A percentile compares a stretch with the other conserved stretches of the same genome.
phyloP scores from a whole-genome alignment of 2,113 vertebrate genomes.

The Chloebia gouldiae region DNA sequence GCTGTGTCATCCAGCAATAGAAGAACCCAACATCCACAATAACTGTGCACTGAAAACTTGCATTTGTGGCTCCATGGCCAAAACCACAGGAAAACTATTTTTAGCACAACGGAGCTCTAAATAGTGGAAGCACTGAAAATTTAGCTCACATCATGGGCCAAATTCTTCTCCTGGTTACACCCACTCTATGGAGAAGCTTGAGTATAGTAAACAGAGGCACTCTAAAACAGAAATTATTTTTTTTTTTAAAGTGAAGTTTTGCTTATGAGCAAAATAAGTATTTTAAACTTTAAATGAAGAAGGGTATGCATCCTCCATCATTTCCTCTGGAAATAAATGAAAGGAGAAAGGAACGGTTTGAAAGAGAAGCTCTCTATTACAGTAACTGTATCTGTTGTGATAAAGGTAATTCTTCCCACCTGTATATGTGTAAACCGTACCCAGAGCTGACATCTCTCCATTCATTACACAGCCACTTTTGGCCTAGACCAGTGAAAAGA shows the following conservation, averaged over 20 bases:
- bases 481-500: neutral
- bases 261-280: neutral
- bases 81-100: constrained; percentile 65
- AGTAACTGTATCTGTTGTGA: neutral
- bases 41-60: constrained; percentile 47
- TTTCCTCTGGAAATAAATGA: neutral
- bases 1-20: constrained; percentile 25
- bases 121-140: constrained; percentile 61
- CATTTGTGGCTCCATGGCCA: constrained; percentile 52
- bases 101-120: constrained; percentile 30
- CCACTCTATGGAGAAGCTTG: constrained; percentile 34
- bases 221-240: neutral
- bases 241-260: neutral
- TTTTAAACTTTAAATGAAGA: neutral
- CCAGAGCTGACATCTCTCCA: neutral
- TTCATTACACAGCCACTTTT: neutral
- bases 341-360: neutral
- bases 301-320: neutral
- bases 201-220: constrained; percentile 11
- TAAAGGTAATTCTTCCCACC: neutral
- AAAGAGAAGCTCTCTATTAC: neutral
- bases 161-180: constrained; percentile 60
- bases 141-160: constrained; percentile 44
- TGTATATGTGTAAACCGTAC: neutral
- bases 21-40: constrained; percentile 36